A percentile compares a stretch with the other conserved stretches of the same genome.
phyloP scores from a whole-genome alignment of 1,140 invertebrate species.

The Parapsyche elsis region DNA sequence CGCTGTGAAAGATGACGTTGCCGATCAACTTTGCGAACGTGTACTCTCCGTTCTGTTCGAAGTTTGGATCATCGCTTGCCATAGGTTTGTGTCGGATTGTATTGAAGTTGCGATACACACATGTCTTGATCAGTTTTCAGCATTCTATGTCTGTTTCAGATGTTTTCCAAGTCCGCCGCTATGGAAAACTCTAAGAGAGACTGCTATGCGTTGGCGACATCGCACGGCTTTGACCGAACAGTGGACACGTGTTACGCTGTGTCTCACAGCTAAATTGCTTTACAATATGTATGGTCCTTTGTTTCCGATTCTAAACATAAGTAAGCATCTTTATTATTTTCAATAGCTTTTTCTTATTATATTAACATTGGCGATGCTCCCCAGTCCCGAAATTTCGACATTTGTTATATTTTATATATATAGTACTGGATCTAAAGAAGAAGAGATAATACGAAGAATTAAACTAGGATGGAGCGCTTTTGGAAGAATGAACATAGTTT shows the following conservation, averaged over 20 bases:
- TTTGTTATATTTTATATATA: conserved; percentile 13
- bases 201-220: conserved; percentile 93
- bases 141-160: conserved; percentile 65
- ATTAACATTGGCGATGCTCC: too few relatives aligned
- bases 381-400: too few relatives aligned
- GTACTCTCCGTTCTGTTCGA: conserved; percentile 94
- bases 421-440: too few relatives aligned
- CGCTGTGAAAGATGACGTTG: conserved; percentile 92
- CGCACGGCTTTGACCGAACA: conserved; percentile 91
- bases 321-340: conserved; percentile 67
- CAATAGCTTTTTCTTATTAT: too few relatives aligned
- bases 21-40: conserved; percentile 93
- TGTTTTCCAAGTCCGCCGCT: conserved; percentile 91
- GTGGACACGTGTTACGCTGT: conserved; percentile 94
- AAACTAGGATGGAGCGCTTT: too few relatives aligned
- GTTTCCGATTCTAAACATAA: conserved; percentile 87
- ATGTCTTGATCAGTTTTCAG: not conserved
- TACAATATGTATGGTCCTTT: conserved; percentile 89
- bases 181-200: conserved; percentile 95
- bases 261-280: conserved; percentile 85
- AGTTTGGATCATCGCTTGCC: conserved; percentile 94
- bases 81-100: conserved; percentile 58
- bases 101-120: not conserved
- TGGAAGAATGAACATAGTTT: too few relatives aligned
- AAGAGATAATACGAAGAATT: too few relatives aligned